Evolutionary conservation across 2,797 vertebrate genomes (phyloP).

Genomic region (Gadopsis marmoratus): DNA sequence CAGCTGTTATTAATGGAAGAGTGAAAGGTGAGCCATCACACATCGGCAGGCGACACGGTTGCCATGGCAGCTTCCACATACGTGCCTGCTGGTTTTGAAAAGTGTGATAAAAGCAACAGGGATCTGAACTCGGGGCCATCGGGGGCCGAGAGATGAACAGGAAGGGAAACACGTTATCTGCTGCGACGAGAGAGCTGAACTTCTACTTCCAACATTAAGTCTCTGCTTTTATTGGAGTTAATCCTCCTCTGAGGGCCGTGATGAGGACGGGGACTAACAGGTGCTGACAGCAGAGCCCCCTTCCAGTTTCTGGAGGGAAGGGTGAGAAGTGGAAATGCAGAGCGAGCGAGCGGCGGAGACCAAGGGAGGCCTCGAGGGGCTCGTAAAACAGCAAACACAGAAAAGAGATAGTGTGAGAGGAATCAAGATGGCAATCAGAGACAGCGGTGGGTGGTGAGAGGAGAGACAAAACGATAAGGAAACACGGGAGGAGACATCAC

Average conservation of each 20-base stretch:
- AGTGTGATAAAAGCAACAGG: constrained; percentile 25
- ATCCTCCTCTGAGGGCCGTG: constrained; percentile 24
- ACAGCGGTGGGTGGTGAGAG: constrained; percentile 13
- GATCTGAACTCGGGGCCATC: constrained; percentile 24
- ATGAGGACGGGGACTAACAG: background rate
- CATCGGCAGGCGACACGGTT: constrained; percentile 24
- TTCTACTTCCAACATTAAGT: constrained; percentile 19
- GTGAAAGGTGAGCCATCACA: constrained; percentile 48
- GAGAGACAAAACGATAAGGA: constrained; percentile 9
- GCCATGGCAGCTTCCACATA: constrained; percentile 29
- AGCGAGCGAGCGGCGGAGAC: background rate
- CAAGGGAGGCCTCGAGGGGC: constrained; percentile 23
- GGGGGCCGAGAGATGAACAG: constrained; percentile 4
- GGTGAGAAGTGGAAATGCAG: background rate
- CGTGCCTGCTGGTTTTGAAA: constrained; percentile 10
- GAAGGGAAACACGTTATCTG: constrained; percentile 15
- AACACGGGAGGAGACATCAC: background rate
- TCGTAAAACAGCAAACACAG: constrained; percentile 43
- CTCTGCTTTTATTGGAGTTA: constrained; percentile 25
- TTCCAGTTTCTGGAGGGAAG: constrained; percentile 13
- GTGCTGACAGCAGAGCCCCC: constrained; percentile 4
- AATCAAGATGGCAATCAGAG: constrained; percentile 49
- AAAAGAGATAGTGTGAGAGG: constrained; percentile 21
- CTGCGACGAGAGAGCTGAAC: constrained; percentile 24
- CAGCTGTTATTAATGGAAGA: constrained; percentile 34